Conservation (phyloP, 1,140 invertebrate species). For the Holcopasites calliopsidis region DNA sequence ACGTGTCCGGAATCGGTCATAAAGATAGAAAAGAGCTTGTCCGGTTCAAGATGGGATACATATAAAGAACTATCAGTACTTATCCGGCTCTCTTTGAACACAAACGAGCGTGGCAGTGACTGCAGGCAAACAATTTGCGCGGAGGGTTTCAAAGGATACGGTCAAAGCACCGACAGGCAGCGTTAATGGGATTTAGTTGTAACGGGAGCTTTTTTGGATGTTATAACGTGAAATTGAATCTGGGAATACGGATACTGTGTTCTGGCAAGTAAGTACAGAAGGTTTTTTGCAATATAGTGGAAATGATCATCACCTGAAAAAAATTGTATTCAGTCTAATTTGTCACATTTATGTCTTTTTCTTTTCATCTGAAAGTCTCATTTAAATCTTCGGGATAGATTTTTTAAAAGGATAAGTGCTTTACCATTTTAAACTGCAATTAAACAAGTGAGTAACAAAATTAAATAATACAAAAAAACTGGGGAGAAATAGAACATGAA, state of each 20-base stretch:
- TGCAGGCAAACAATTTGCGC: conserved; percentile 51
- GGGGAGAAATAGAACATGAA: no score
- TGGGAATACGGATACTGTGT: neutral
- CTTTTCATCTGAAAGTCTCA: no score
- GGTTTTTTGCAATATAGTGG: no score
- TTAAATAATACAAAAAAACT: no score
- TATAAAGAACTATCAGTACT: conserved; percentile 46
- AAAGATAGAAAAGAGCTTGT: neutral
- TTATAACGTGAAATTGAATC: conserved; percentile 29
- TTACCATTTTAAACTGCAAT: no score
- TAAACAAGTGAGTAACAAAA: no score
- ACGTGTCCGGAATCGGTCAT: neutral
- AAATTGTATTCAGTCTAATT: no score
- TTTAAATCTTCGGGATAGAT: no score
- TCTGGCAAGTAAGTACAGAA: no score
- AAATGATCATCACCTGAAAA: no score
- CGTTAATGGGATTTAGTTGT: conserved; percentile 61
- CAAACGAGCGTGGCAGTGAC: conserved; percentile 42
- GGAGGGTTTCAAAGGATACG: conserved; percentile 60
- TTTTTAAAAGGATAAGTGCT: no score
- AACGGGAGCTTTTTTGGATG: conserved; percentile 49
- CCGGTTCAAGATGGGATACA: conserved; percentile 11
- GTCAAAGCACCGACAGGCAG: conserved; percentile 47
- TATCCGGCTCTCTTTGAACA: conserved; percentile 51
- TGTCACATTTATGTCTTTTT: no score